These are phyloP conservation scores for Colostygia pectinataria DNA, from an alignment of 2,888 invertebrate genomes.

Conservation along the genomic window DNA sequence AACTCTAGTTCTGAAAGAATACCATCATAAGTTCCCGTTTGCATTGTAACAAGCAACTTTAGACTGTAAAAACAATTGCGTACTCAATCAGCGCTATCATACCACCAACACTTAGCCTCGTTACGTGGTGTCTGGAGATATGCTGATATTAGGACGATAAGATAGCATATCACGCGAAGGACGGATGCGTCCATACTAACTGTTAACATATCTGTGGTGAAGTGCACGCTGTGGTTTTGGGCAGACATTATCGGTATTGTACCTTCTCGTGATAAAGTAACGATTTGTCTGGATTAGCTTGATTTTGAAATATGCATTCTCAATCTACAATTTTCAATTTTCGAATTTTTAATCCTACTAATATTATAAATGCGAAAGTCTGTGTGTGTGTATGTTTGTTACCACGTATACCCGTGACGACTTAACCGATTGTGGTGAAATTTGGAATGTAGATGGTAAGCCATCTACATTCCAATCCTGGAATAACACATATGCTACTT, in stretches of 20 bases:
- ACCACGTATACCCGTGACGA: too few species aligned
- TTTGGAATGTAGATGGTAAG: too few species aligned
- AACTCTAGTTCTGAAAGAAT: too few species aligned
- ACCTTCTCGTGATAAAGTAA: constrained; percentile 3
- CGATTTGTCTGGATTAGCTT: neutral
- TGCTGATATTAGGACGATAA: constrained; percentile 17
- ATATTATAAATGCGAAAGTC: too few species aligned
- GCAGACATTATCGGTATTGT: constrained; percentile 1
- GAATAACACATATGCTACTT: too few species aligned
- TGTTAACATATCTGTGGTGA: neutral
- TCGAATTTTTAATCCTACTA: too few species aligned
- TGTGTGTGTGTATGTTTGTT: too few species aligned
- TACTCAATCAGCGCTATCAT: constrained; percentile 10
- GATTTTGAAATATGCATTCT: neutral
- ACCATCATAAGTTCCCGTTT: too few species aligned
- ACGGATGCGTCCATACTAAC: constrained; percentile 1
- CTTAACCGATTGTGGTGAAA: too few species aligned
- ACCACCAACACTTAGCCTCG: constrained; percentile 11
- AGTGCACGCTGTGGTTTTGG: neutral
- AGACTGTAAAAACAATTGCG: neutral
- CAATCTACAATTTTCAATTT: too few species aligned
- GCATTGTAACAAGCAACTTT: too few species aligned
- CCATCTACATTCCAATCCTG: too few species aligned
- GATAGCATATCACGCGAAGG: constrained; percentile 12
- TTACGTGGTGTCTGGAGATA: constrained; percentile 24